Conservation (phyloP, 2,888 invertebrate species). For the Trichopria drosophilae region DNA sequence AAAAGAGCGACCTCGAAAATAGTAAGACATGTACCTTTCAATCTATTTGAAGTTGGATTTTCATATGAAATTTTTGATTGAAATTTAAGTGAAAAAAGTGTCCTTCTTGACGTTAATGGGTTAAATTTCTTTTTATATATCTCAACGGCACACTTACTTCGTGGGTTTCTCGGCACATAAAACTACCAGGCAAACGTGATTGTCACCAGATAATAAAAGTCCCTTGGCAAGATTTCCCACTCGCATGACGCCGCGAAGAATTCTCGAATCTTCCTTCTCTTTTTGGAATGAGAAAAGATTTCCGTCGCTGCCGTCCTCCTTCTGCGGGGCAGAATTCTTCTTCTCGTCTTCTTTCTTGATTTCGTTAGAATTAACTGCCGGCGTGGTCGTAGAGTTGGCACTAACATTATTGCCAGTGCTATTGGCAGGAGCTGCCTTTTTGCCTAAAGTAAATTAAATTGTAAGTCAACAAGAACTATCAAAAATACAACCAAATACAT, state of each 20-base stretch:
- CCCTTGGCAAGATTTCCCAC: constrained; percentile 91
- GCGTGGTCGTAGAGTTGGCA: constrained; percentile 46
- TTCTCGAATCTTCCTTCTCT: constrained; percentile 68
- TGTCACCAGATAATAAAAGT: constrained; percentile 86
- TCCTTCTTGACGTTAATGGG: too few species aligned
- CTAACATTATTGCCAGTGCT: constrained; percentile 32
- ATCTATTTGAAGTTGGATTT: too few species aligned
- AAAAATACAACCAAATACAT: too few species aligned
- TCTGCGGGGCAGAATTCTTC: constrained; percentile 54
- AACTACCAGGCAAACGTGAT: constrained; percentile 88
- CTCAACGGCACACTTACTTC: constrained; percentile 50
- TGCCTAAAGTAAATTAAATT: constrained; percentile 36
- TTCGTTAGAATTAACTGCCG: constrained; percentile 53
- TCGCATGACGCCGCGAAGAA: constrained; percentile 94
- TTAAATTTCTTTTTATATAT: too few species aligned
- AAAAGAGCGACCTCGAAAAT: too few species aligned
- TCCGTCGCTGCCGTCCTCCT: constrained; percentile 76
- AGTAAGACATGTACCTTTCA: too few species aligned
- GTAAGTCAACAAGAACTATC: background rate
- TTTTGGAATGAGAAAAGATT: constrained; percentile 69
- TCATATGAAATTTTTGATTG: too few species aligned
- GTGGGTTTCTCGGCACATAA: constrained; percentile 95
- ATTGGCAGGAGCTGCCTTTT: constrained; percentile 37
- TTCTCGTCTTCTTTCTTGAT: constrained; percentile 61
- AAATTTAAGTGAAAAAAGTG: too few species aligned